Evolutionary conservation across 2,888 invertebrate genomes (phyloP), one percentile per base, ranked within the genome.

Genomic region (Argyresthia albistria): DNA sequence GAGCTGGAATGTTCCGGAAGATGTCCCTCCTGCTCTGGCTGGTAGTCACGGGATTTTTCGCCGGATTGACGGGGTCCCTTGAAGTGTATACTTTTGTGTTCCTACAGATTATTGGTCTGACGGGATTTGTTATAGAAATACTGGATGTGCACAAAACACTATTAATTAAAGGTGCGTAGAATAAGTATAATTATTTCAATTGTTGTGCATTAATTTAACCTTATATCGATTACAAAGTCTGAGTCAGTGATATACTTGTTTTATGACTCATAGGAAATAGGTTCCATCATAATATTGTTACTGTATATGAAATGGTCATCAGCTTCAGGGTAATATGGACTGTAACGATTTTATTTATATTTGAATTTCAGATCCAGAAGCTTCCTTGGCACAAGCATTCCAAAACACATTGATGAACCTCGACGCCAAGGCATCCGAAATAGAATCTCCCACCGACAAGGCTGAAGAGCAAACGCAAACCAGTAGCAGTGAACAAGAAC

Each of bases 1-100:
- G 93, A 56, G 91, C 91, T 14, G 78, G 80, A 7, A 79, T 89
- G 53, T 93, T 95, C 66, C 90, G 92, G 43, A 88, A 91, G 50
- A 90, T 91, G 9, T 92, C 96, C 0, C 91, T 92, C 59, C 76
- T 90, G 1, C 75, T 94, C 16, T 97, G 97, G 97, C 78, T 95
- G 11, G 83, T 94, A 4, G 76, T 95, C 37, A 91, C 94, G 15
- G 91, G 95, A 59, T 95, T 93, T 67, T 63, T 93, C 10, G 93
- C 95, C 47, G 93, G 93, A 60, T 88, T 93, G 42, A 89, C 94
- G 1, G 95, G 95, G 0, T 89, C 92, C 0, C 89, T 94, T 43
- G 92, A 95, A 75, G 91, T 95, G n/a, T 91, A 93, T 48, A 89
- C 92, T 14, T 94, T 96, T 72, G 80, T 93, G 14, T 59, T 90